Conservation (phyloP, 1,140 invertebrate species). For the Apocrypta bakeri region DNA sequence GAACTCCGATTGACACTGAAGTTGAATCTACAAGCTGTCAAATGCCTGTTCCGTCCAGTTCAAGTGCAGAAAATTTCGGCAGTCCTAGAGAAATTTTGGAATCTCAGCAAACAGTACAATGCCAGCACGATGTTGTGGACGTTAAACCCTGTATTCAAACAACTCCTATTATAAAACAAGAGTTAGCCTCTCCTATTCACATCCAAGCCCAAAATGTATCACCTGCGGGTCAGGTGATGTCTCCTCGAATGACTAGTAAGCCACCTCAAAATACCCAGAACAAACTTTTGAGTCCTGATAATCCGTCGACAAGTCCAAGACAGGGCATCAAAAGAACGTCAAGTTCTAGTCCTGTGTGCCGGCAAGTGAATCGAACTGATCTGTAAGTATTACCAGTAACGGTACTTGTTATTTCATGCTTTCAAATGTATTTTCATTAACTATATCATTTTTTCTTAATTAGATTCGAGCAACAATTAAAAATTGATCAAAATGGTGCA, state of each 20-base stretch:
- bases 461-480: constrained; percentile 84
- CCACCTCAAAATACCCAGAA: constrained; percentile 51
- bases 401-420: neutral
- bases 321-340: constrained; percentile 69
- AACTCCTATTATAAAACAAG: constrained; percentile 66
- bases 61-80: constrained; percentile 56
- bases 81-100: constrained; percentile 49
- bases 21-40: constrained; percentile 55
- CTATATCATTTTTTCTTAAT: constrained; percentile 24
- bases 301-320: constrained; percentile 60
- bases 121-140: constrained; percentile 68
- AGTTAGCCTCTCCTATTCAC: constrained; percentile 64
- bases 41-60: constrained; percentile 68
- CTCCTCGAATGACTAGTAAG: constrained; percentile 62
- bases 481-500: constrained; percentile 86
- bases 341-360: constrained; percentile 66
- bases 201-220: constrained; percentile 62
- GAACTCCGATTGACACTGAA: constrained; percentile 59
- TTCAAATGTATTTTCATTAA: neutral
- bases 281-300: constrained; percentile 61
- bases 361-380: constrained; percentile 68
- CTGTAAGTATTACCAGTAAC: constrained; percentile 61
- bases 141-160: constrained; percentile 64
- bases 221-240: constrained; percentile 63
- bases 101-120: constrained; percentile 67